Percentiles rank a stretch among this genome's conserved stretches.
Evolutionary conservation across 2,888 invertebrate species (phyloP).

Genomic region (Brenthis ino): DNA sequence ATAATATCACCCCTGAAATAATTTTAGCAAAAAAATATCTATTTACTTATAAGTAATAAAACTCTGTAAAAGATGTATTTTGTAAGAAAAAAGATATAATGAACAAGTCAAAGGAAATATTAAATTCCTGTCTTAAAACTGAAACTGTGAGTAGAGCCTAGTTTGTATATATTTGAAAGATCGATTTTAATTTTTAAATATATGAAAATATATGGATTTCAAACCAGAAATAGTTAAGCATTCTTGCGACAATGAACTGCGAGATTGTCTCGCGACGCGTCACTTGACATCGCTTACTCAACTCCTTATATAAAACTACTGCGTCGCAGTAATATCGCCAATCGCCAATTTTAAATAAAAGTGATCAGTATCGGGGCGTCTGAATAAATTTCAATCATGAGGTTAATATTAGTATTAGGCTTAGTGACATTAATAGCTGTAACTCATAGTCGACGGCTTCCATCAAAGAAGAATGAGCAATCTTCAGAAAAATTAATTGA

Average conservation of each 20-base stretch:
- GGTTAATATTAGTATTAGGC: constrained; percentile 59
- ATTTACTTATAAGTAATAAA: too few relatives aligned
- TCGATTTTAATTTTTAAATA: too few relatives aligned
- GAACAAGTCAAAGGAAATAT: too few relatives aligned
- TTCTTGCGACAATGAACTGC: constrained; percentile 56
- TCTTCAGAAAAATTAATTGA: constrained; percentile 49
- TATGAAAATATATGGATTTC: background rate
- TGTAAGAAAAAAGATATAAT: too few relatives aligned
- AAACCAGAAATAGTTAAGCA: constrained; percentile 18
- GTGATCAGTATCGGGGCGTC: constrained; percentile 53
- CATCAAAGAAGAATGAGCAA: constrained; percentile 44
- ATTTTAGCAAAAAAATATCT: too few relatives aligned
- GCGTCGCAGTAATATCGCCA: constrained; percentile 57
- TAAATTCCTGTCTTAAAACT: too few relatives aligned
- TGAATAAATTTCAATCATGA: constrained; percentile 55
- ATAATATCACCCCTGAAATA: too few relatives aligned
- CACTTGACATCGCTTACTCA: constrained; percentile 73
- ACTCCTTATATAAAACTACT: constrained; percentile 79
- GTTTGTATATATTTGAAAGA: too few relatives aligned
- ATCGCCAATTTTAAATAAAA: constrained; percentile 67
- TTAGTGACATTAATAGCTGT: constrained; percentile 55
- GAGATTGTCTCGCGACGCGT: constrained; percentile 62
- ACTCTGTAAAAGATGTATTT: too few relatives aligned
- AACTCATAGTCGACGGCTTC: constrained; percentile 58
- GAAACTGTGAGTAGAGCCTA: too few relatives aligned